These are phyloP conservation scores for Pterocles gutturalis DNA, from an alignment of 2,113 vertebrate species.

Conservation along the genomic window DNA sequence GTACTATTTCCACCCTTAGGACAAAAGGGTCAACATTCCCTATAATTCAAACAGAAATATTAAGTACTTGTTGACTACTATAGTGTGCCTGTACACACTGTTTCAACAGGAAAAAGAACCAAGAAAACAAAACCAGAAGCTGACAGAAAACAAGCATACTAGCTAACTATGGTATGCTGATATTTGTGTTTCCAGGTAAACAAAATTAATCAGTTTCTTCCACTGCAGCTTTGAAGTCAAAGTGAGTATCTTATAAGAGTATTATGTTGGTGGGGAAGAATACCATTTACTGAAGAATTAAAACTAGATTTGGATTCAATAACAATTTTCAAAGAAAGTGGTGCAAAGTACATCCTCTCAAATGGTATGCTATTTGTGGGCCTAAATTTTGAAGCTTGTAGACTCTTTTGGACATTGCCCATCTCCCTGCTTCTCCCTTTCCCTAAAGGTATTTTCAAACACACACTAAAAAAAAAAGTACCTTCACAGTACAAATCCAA, in stretches of 20 bases:
- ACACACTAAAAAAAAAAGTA: neutral
- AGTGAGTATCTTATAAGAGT: neutral
- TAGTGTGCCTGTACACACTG: neutral
- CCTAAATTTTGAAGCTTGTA: neutral
- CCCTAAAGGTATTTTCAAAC: neutral
- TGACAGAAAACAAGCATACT: neutral
- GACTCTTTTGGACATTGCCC: neutral
- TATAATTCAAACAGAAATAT: neutral
- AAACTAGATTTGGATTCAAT: neutral
- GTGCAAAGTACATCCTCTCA: neutral
- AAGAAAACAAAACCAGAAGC: neutral
- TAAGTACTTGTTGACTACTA: neutral
- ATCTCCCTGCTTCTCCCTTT: neutral
- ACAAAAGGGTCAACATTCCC: neutral
- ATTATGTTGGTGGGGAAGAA: neutral
- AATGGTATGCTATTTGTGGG: accelerated
- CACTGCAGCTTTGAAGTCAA: neutral
- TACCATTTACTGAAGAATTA: neutral
- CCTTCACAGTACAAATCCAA: slow-evolving; percentile 25
- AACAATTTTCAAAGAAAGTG: neutral
- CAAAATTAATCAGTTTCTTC: slow-evolving; percentile 31
- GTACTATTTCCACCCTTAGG: neutral
- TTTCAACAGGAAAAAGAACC: neutral
- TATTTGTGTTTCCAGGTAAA: slow-evolving; percentile 4
- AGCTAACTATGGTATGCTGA: neutral